These are phyloP conservation scores for Brachionus asplanchnoidis DNA, from an alignment of 1,140 invertebrate species.

Conservation along the genomic window DNA sequence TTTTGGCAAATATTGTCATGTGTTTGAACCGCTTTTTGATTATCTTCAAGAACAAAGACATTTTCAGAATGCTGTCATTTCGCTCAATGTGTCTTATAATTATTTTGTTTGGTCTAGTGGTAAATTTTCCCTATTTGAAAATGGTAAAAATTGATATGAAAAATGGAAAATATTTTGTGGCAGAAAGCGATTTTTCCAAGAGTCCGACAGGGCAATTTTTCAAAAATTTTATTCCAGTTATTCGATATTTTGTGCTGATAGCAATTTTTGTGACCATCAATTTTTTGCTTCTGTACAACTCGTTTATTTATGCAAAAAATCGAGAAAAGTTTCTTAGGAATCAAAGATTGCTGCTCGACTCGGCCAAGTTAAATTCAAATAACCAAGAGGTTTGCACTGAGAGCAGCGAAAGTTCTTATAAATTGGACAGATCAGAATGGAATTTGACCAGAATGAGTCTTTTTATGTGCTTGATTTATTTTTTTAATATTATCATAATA, in stretches of 20 bases:
- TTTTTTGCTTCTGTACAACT: neutral
- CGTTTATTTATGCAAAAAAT: neutral
- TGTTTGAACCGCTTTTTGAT: slow-evolving; percentile 9
- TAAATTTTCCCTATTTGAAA: neutral
- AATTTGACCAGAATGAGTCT: slow-evolving; percentile 20
- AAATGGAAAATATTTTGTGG: neutral
- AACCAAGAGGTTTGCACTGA: neutral
- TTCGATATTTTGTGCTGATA: neutral
- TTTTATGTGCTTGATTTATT: slow-evolving; percentile 7
- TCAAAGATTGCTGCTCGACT: neutral
- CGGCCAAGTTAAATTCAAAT: neutral
- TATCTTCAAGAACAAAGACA: slow-evolving; percentile 11
- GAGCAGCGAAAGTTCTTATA: neutral
- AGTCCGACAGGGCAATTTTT: neutral
- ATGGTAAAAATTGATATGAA: neutral
- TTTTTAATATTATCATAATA: neutral
- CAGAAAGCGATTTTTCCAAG: neutral
- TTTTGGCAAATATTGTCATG: neutral
- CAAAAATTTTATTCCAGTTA: neutral
- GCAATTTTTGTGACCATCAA: neutral
- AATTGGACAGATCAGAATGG: slow-evolving; percentile 10
- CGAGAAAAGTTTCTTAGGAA: neutral
- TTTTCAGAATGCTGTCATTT: neutral
- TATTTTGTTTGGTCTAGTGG: neutral
- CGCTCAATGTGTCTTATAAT: neutral